Conservation (phyloP, 2,797 vertebrate genomes). For the Delichon dasypus region DNA sequence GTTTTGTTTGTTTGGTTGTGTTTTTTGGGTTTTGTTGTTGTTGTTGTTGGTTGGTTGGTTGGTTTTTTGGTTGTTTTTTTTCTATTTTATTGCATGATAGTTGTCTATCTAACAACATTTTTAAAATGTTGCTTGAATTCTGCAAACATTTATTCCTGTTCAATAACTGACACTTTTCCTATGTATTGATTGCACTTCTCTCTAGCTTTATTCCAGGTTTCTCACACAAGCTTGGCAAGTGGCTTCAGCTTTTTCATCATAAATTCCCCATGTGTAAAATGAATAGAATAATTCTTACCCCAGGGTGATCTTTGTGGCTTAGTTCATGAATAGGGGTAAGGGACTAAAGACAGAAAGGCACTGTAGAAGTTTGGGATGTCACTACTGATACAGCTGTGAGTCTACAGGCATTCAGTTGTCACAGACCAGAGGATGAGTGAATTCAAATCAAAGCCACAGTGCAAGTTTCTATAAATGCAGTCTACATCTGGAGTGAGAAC, state of each 20-base stretch:
- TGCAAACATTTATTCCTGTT: too few species aligned
- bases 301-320: neutral
- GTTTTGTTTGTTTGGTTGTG: too few species aligned
- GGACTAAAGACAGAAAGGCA: neutral
- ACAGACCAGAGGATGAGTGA: neutral
- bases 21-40: too few species aligned
- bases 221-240: neutral
- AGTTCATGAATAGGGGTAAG: neutral
- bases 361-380: neutral
- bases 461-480: constrained; percentile 6
- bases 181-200: too few species aligned
- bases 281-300: neutral
- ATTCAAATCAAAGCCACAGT: constrained; percentile 39
- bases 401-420: neutral
- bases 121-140: too few species aligned
- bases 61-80: too few species aligned
- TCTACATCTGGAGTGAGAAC: constrained; percentile 31
- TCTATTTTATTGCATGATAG: too few species aligned
- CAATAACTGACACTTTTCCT: too few species aligned
- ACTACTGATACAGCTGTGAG: neutral
- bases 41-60: too few species aligned
- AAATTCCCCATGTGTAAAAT: neutral
- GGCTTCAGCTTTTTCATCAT: constrained; percentile 5
- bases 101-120: too few species aligned
- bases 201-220: neutral